Evolutionary conservation across 1,140 invertebrate species (phyloP), one percentile per base, ranked within the genome.

Genomic region (Brachionus koreanus): DNA sequence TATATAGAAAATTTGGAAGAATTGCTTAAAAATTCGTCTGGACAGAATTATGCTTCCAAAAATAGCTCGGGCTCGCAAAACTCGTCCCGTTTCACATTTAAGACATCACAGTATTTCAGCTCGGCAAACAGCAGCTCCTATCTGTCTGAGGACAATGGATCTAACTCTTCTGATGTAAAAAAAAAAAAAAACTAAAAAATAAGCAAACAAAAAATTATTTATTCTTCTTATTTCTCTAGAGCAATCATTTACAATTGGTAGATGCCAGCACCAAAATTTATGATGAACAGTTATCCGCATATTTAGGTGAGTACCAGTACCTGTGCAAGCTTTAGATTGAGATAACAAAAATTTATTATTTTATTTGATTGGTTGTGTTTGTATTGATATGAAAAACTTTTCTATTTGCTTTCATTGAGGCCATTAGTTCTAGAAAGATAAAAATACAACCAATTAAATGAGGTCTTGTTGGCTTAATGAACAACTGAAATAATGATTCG

Each of bases 1-100:
- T 98, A 98, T 87, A 98, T 98, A 84, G 96, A 98, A 87, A 94
- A 93, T 85, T 88, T 98, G 83, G 96, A 98, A 84, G 87, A 89
- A 61, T 84, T 91, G 84, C 85, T 90, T n/a, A 86, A 87, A 65
- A 86, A 86, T 0, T 75, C 65, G 12, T 6, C 65, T 3, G n/a
- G n/a, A 10, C 23, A 49, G 7, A 16, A 1, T 33, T 13, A n/a
- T 29, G 19, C 16, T 1, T 16, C 49, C n/a, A 74, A 43, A 39
- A 43, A 46, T 46, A 39, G 16, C 10, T 37, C 39, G n/a, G 46
- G 12, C 13, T 10, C 39, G 29, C 74, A 77, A 61, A 61, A 61
- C 13, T 39, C 67, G 13, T 46, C 37, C 10, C 69, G 69, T 3
- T 74, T 46, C 25, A 43, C 39, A 4, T 74, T 74, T 19, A 74